phyloP scores from a whole-genome alignment of 2,113 vertebrate genomes.

The Donacobius atricapilla region DNA sequence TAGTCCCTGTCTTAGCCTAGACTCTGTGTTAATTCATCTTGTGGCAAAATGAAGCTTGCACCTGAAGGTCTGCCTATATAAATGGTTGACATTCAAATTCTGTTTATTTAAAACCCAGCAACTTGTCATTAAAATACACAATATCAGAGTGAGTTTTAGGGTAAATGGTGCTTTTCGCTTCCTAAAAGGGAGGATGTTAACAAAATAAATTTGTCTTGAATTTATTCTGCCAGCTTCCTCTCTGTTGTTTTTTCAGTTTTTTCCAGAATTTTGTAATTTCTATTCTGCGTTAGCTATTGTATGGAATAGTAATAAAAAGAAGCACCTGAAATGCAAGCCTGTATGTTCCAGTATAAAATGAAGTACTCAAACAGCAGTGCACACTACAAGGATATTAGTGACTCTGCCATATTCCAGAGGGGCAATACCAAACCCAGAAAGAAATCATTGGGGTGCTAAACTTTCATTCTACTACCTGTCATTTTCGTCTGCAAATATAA shows the following conservation, averaged over 20 bases:
- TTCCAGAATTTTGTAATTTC: not conserved
- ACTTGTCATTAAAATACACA: not conserved
- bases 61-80: not conserved
- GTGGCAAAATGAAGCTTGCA: not conserved
- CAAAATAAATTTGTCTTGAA: not conserved
- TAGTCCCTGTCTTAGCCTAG: too few relatives aligned
- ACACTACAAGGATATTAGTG: not conserved
- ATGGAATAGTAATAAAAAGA: not conserved
- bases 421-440: not conserved
- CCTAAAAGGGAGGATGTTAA: not conserved
- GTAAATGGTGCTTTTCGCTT: not conserved
- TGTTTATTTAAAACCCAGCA: not conserved
- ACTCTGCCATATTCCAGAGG: not conserved
- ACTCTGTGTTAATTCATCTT: not conserved
- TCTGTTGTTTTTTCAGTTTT: not conserved
- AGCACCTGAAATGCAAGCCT: not conserved
- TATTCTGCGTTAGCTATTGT: not conserved
- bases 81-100: not conserved
- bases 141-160: not conserved
- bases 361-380: not conserved
- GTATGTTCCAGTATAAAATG: not conserved
- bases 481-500: conserved; percentile 35
- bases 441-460: not conserved
- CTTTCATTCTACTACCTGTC: conserved; percentile 25
- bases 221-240: conserved; percentile 1